Evolutionary conservation across 53 echinoderm and acorn worm species (phyloP), one percentile per base, ranked within the genome.

Genomic region (Henricia sp.): DNA sequence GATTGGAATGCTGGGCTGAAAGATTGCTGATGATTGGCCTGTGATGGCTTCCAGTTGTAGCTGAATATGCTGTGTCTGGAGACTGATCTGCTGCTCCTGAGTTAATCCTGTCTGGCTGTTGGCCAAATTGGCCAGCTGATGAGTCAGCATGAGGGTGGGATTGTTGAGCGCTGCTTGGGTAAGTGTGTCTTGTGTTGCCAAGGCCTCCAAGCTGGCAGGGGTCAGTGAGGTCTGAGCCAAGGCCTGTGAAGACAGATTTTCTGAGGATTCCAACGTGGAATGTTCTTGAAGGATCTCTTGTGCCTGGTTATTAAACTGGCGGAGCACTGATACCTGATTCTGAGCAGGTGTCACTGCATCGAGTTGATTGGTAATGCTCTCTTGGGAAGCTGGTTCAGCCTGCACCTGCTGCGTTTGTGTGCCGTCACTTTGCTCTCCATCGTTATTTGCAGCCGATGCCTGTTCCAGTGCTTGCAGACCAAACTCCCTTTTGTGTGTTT

Each of bases 1-100:
- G 3, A 58, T 70, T 35, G 89, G 71, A 42, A 72, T 68, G 29
- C 28, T 85, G 26, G 90, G 89, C 85, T 93, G 95, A 37, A 94
- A 87, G 16, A 93, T 52, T 8, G 85, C 80, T 28, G 89, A 66
- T 10, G 85, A 91, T 66, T 93, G 93, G 25, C 92, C 94, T 21
- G 97, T 97, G 33, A 97, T 97, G 44, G 92, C 97, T 56, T 97
- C 97, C 50, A 97, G 77, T 72, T 97, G 97, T 57, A 94, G 97
- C 70, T 97, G 97, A 28, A 97, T 97, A 44, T 97, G 94, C 72
- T 94, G 94, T 9, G 97, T 97, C 84, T 97, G 94, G 13, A 97
- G 70, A 70, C 97, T 97, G 25, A 97, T 91, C 66, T 97, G 97
- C 29, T 84, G 80, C 37, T 95, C 92, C 36, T 90, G 92, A 14